Evolutionary conservation across 1,140 invertebrate species (phyloP), one percentile per base, ranked within the genome.

Genomic region (Lordiphosa stackelbergi): DNA sequence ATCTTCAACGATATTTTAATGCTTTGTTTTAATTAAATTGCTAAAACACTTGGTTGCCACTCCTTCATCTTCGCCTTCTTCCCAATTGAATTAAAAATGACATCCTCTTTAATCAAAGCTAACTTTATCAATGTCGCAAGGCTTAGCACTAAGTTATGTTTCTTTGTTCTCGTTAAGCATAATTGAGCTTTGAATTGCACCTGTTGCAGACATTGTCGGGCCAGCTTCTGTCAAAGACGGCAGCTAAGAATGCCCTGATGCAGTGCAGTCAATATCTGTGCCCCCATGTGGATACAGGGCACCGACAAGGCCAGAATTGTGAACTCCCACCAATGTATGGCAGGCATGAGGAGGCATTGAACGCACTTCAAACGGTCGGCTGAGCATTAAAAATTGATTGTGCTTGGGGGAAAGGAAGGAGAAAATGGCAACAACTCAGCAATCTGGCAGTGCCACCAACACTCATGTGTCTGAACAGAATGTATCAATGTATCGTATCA

Each of bases 371-470:
- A 64, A 59, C 40, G 36, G 42, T 40, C 43, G 61, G 47, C 45
- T 35, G 28, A 51, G 43, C 71, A 74, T 74, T 61, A 74, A 70
- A 73, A 68, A 79, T 79, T 66, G 61, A 79, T 77, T 71, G 68
- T 64, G 66, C 48, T 51, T 46, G 40, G 10, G 19, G 16, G 5
- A 41, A 5, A 41, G 13, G 19, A 19, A 3, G 12, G 11, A 28
- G 73, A 59, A 69, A 72, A 61, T 55, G 59, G 56, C 48, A 71
- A 68, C 38, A 16, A 53, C 48, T 40, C 36, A 48, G 52, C n/a
- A 16, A 46, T 43, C 28, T 22, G 9, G 41, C 36, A 37, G 36
- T 36, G 34, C 8, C 19, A 47, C 19, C 52, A 28, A 37, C 53
- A 59, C 19, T 10, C 34, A 43, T 19, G 31, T 11, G n/a, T 13